Base-by-base conservation (phyloP, 1,140 invertebrate genomes). In the Drosophila arizonae region DNA sequence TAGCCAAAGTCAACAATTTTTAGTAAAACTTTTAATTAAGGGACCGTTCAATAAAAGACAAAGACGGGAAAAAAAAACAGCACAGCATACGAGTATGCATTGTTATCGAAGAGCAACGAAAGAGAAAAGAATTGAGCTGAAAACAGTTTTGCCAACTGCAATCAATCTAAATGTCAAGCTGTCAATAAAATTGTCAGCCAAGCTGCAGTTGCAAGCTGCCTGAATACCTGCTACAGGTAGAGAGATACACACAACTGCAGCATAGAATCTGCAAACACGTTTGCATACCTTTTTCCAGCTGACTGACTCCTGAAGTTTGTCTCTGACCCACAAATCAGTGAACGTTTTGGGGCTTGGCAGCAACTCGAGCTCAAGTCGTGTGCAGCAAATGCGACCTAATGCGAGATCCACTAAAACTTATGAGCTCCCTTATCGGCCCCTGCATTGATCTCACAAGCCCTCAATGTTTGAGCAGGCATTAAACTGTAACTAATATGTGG, bases 161-260 rank as follows among this genome's bases (percentile, higher is more conserved):
- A 87, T 87, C 82, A 87, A 87, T 87, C 84, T 84, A 87, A 84
- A 87, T 74, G 82, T 88, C 82, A 76, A 69, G 64, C 67, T 87
- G 79, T 87, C 84, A 88, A 87, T 87, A 84, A 87, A 84, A 87
- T 87, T 87, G 79, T 84, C 82, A 87, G 60, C 76, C 70, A 46
- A 77, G 71, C 48, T 77, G 77, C 75, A 74, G 36, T 60, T 64
- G 77, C 72, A 51, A 54, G 6, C 50, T 21, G 46, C 48, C 45
- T 64, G 24, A 52, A 56, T 26, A 17, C 39, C 6, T 9, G 24
- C 6, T 24, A 26, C 43, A 17, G 43, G 21, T 24, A 24, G 21
- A 24, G 21, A 24, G 21, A 24, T 2, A 24, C 43, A 10, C 21
- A n/a, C 36, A 33, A 6, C 28, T 30, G 41, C 43, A 24, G 24